A percentile compares a stretch with the other conserved stretches of the same genome.
These are phyloP conservation scores for Agrotis exclamationis DNA, from an alignment of 2,888 invertebrate genomes.

Conservation along the genomic window DNA sequence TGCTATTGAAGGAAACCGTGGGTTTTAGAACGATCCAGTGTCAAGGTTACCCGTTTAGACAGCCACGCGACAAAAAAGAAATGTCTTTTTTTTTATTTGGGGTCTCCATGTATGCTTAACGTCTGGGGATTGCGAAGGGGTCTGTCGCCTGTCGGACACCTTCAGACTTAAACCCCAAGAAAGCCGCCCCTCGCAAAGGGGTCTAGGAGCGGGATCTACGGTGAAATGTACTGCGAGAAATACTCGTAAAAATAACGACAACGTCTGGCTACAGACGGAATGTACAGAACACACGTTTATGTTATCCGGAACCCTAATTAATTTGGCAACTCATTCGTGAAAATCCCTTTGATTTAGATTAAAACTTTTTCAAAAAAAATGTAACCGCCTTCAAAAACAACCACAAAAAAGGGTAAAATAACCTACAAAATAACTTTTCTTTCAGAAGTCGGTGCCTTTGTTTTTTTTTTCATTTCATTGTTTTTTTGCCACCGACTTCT, in stretches of 20 bases:
- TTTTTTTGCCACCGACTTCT: too few relatives aligned
- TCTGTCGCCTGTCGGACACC: background rate
- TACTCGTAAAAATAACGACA: constrained; percentile 6
- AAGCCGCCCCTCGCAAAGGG: constrained; percentile 19
- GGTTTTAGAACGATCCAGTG: too few relatives aligned
- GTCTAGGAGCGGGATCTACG: constrained; percentile 10
- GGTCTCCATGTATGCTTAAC: background rate
- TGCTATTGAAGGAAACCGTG: too few relatives aligned
- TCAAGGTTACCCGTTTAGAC: too few relatives aligned
- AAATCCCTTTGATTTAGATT: background rate
- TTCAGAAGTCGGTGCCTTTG: too few relatives aligned
- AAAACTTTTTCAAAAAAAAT: too few relatives aligned
- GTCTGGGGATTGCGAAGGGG: constrained; percentile 11
- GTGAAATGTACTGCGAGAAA: background rate
- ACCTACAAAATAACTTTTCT: too few relatives aligned
- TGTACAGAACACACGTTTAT: background rate
- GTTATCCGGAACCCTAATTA: background rate
- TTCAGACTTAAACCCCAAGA: constrained; percentile 10
- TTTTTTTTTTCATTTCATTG: too few relatives aligned
- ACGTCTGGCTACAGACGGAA: background rate
- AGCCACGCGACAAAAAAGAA: too few relatives aligned
- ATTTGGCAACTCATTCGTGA: background rate
- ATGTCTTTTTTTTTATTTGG: background rate
- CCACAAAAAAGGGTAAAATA: too few relatives aligned
- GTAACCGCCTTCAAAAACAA: too few relatives aligned